phyloP scores from a whole-genome alignment of 2,888 invertebrate species.

The Campoplex nolae region DNA sequence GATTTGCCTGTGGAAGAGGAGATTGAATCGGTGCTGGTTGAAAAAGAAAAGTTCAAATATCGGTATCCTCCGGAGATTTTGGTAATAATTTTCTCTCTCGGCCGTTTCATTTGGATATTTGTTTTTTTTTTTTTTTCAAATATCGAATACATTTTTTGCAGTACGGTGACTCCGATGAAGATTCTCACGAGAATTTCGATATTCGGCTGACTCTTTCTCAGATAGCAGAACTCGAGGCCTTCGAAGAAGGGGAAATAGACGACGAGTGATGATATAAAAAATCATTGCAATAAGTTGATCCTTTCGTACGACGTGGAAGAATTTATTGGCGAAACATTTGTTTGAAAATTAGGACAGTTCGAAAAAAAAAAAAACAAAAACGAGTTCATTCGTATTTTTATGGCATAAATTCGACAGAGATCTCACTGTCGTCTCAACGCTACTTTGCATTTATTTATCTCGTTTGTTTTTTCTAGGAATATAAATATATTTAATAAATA shows the following conservation, averaged over 20 bases:
- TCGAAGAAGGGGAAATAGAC: constrained; percentile 28
- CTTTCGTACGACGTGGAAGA: constrained; percentile 62
- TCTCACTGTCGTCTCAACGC: constrained; percentile 10
- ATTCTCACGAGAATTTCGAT: constrained; percentile 38
- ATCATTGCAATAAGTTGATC: neutral
- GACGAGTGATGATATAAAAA: constrained; percentile 18
- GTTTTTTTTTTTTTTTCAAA: neutral
- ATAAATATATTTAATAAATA: constrained; percentile 65
- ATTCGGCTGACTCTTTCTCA: constrained; percentile 56
- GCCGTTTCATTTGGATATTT: neutral
- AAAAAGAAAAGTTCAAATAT: constrained; percentile 64
- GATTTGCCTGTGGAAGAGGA: constrained; percentile 12
- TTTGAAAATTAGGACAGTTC: constrained; percentile 45
- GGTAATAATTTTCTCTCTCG: constrained; percentile 32
- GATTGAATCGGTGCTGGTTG: neutral
- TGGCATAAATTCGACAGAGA: constrained; percentile 48
- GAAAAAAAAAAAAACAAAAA: constrained; percentile 16
- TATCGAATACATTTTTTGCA: constrained; percentile 14
- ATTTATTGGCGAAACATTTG: constrained; percentile 65
- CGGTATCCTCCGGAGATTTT: constrained; percentile 66
- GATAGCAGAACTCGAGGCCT: constrained; percentile 24
- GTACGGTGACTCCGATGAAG: constrained; percentile 36
- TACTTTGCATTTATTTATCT: constrained; percentile 31
- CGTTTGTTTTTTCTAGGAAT: constrained; percentile 45
- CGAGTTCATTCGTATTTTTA: constrained; percentile 24